phyloP scores from a whole-genome alignment of 2,888 invertebrate genomes.

The Stenodema calcarata region DNA sequence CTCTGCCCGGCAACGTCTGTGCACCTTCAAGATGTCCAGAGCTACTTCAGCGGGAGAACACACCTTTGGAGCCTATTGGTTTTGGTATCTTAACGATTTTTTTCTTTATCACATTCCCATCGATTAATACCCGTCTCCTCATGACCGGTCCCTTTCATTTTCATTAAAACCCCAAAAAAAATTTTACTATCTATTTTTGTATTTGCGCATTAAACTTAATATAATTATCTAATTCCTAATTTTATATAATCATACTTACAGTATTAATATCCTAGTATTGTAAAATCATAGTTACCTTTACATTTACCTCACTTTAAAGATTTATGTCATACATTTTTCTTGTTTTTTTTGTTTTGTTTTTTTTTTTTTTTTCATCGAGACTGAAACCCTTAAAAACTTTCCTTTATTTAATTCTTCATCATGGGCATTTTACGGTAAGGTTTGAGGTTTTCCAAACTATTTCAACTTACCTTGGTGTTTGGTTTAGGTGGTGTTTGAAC shows the following conservation, averaged over 20 bases:
- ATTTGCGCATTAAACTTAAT: slow-evolving; percentile 3
- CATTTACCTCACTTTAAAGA: not conserved
- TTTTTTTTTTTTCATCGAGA: not conserved
- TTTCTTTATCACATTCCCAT: slow-evolving; percentile 23
- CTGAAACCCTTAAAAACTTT: not conserved
- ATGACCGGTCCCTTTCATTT: not conserved
- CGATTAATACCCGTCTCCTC: not conserved
- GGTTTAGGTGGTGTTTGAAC: no score
- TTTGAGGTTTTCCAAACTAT: not conserved
- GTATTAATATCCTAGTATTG: slow-evolving; percentile 38
- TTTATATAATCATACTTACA: not conserved
- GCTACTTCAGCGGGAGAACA: not conserved
- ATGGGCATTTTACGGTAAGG: not conserved
- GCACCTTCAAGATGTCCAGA: not conserved
- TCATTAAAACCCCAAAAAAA: not conserved
- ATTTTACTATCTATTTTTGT: slow-evolving; percentile 32
- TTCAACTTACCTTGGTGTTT: not conserved
- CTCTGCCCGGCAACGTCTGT: not conserved
- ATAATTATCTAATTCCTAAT: not conserved
- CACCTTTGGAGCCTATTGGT: not conserved
- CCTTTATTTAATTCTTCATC: not conserved
- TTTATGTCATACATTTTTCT: not conserved
- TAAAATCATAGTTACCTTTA: slow-evolving; percentile 36
- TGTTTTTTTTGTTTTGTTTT: not conserved
- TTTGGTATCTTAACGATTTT: not conserved